Percentiles rank a stretch among this genome's conserved stretches.
Conservation (phyloP, 2,113 vertebrate genomes). For the Carettochelys insculpta region DNA sequence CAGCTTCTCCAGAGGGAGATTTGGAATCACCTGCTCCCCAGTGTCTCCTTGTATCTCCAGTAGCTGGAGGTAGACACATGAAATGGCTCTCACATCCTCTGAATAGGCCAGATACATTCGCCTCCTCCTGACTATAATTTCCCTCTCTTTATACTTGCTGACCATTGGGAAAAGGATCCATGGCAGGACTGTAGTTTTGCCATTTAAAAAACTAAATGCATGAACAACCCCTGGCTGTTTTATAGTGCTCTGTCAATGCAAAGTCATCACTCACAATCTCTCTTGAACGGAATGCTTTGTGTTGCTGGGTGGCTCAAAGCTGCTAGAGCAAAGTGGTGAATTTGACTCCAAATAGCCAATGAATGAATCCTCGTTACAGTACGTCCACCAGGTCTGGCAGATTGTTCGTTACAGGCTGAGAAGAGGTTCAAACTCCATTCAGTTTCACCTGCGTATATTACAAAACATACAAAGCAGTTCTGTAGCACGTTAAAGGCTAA, state of each 20-base stretch:
- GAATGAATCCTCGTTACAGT: background rate
- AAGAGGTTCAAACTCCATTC: background rate
- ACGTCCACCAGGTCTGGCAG: background rate
- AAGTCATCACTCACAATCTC: background rate
- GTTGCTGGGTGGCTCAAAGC: background rate
- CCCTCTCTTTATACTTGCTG: background rate
- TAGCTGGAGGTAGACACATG: background rate
- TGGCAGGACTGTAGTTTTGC: background rate
- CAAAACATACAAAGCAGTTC: no score
- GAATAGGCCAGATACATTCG: background rate
- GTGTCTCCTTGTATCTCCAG: background rate
- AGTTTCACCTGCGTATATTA: background rate
- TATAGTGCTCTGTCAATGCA: background rate
- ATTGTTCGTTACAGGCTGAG: background rate
- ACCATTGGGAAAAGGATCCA: background rate
- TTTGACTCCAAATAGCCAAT: rapidly evolving
- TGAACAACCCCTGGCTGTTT: rapidly evolving
- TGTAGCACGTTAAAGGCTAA: no score
- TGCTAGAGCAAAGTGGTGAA: background rate
- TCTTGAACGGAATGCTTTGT: background rate
- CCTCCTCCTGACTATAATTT: background rate
- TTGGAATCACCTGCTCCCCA: background rate
- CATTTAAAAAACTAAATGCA: background rate
- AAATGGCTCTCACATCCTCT: background rate
- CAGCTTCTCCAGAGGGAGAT: background rate